Conservation (phyloP, 1,140 invertebrate species). For the Pinna nobilis region DNA sequence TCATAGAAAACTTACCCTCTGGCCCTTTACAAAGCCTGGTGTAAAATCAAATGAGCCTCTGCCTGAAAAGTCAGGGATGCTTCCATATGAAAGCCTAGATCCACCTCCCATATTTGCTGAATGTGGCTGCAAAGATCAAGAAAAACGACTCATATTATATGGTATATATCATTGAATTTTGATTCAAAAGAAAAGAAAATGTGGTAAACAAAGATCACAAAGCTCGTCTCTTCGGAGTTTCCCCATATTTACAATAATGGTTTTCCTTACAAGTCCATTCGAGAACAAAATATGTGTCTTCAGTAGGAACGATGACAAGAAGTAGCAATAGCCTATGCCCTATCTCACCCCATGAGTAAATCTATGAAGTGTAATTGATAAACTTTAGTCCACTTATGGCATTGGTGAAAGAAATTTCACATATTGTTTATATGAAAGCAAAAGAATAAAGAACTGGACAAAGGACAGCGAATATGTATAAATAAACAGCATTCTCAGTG, state of each 20-base stretch:
- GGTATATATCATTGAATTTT: no score
- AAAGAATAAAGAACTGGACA: no score
- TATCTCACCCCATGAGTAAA: no score
- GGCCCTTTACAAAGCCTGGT: conserved; percentile 52
- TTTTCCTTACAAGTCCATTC: not conserved
- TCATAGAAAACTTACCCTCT: conserved; percentile 43
- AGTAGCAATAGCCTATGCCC: no score
- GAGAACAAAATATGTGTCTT: not conserved
- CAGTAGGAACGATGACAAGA: not conserved
- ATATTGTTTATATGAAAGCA: no score
- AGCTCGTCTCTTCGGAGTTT: no score
- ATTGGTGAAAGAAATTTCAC: no score
- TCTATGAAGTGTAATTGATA: no score
- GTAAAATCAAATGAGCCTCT: conserved; percentile 56
- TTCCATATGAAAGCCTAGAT: not conserved
- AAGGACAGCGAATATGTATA: no score
- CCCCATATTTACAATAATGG: not conserved
- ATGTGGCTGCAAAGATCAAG: conserved; percentile 31
- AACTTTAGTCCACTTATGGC: no score
- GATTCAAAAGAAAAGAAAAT: not conserved
- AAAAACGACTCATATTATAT: not conserved
- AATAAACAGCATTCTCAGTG: no score
- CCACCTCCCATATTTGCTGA: not conserved
- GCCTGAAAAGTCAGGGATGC: conserved; percentile 6
- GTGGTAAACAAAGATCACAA: not conserved